Evolutionary conservation across 2,888 invertebrate genomes (phyloP), one percentile per base, ranked within the genome.

Genomic region (Cephus runcator): DNA sequence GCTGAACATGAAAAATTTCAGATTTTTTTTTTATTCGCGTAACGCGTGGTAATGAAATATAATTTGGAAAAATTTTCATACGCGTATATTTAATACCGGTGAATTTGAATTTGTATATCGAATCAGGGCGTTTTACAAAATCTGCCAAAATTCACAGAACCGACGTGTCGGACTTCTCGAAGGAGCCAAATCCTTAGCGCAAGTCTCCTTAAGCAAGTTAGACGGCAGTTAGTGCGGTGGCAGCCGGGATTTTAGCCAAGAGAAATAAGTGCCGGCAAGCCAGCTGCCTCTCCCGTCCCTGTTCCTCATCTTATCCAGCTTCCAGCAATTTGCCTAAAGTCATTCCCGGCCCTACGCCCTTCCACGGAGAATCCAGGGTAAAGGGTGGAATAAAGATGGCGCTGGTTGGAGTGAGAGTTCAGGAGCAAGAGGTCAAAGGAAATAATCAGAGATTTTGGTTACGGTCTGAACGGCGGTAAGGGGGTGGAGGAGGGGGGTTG

Each of bases 171-270:
- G 56, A 56, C 23, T 56, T 56, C 23, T 23, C 23, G 56, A 23
- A 56, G 56, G 56, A 56, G 56, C 12, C 33, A 34, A 71, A 34
- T 31, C 31, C 31, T 71, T 23, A n/a, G 31, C 71, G 3, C 34
- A 0, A 31, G 71, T 71, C 71, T 71, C 33, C 12, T 71, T 33
- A 12, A 71, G 31, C 71, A 12, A 31, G 71, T 71, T 71, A 12
- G 31, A 31, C 31, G 71, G 31, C 31, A 71, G 71, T 71, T 71
- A 31, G 71, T 71, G 71, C 34, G 31, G 12, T 12, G 71, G 71
- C 71, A 71, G 71, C 71, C 71, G 71, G 71, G 31, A 71, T 71
- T 71, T 71, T 71, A 71, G 71, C 71, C 31, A 71, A 71, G n/a
- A 12, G 31, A 71, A 71, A 31, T 71, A 71, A 33, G 71, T 71